Base-by-base conservation (phyloP, 2,797 vertebrate genomes). In the Acrossocheilus wenchowensis region DNA sequence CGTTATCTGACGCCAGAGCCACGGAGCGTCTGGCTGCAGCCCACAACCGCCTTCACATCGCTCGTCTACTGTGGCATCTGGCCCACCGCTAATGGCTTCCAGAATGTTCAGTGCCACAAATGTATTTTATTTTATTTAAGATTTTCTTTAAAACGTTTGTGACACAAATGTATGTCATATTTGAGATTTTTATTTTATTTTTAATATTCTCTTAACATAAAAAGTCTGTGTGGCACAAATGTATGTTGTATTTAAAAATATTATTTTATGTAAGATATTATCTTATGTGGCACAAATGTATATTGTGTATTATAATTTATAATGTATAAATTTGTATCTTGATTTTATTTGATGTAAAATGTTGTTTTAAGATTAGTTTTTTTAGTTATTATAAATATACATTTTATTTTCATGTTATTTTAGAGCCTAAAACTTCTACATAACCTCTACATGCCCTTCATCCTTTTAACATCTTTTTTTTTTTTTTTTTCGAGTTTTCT, bases 1-100 rank as follows among this genome's bases (percentile, higher is more conserved):
- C 39, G 54, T 78, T 72, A 73, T 83, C 84, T 74, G 80, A 83
- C 73, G 74, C 30, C 71, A 43, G 30, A 77, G 30, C 74, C 30
- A 4, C 10, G 9, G 17, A 48, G 50, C 45, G 41, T 60, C 41
- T 17, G 23, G 72, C 78, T 82, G 50, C n/a, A 12, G 14, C 72
- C 0, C 73, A 34, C 72, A 75, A 52, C 45, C 45, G 17, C 7
- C 30, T 6, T 52, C 74, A 39, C 50, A 9, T 39, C 41, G 1
- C 64, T 41, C 2, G 36, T 77, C 48, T 34, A 5, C 19, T 14
- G n/a, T n/a, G 48, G 34, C 64, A 39, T 36, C 26, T 69, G 80
- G 26, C 10, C 19, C 64, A 52, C 7, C 12, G 23, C 39, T 39
- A 52, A 34, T 9, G 26, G 7, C 34, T 82, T 71, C 21, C 79